These are phyloP conservation scores for Pedionomus torquatus DNA, from an alignment of 2,113 vertebrate genomes.

Conservation along the genomic window DNA sequence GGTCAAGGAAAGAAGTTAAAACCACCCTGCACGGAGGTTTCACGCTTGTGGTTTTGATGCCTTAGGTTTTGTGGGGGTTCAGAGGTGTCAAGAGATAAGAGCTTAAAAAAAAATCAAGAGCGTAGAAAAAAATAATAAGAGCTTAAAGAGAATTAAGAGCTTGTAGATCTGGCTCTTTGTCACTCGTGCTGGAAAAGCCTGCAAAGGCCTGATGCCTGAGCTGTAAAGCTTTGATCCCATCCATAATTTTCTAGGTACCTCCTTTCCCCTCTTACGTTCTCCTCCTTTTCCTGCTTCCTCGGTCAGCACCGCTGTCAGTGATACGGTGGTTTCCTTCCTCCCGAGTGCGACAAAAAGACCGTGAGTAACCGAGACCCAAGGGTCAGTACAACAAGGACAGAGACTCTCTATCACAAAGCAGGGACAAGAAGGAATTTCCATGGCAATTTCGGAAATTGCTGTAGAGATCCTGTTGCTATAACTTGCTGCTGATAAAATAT, in stretches of 20 bases:
- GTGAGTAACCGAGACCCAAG: not conserved
- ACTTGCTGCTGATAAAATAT: not conserved
- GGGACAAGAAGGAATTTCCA: not conserved
- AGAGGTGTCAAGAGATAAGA: not conserved
- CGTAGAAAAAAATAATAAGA: not conserved
- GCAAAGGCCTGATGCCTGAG: not conserved
- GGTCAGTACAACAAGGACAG: not conserved
- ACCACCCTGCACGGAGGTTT: not conserved
- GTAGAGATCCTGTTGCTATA: not conserved
- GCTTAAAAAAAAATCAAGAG: not conserved
- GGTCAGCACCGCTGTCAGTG: rapidly evolving
- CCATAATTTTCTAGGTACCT: not conserved
- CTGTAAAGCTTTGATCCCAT: not conserved
- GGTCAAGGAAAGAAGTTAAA: not conserved
- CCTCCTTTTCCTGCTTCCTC: constrained; percentile 28
- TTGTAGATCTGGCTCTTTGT: not conserved
- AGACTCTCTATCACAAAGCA: not conserved
- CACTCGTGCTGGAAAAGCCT: not conserved
- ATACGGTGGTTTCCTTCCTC: not conserved
- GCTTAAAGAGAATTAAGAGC: not conserved
- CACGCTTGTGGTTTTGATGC: rapidly evolving
- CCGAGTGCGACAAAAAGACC: not conserved
- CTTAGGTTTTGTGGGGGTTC: not conserved
- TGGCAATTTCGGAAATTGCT: not conserved
- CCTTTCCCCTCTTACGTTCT: not conserved